Evolutionary conservation across 2,113 vertebrate species (phyloP).

Genomic region (Aptenodytes patagonicus): DNA sequence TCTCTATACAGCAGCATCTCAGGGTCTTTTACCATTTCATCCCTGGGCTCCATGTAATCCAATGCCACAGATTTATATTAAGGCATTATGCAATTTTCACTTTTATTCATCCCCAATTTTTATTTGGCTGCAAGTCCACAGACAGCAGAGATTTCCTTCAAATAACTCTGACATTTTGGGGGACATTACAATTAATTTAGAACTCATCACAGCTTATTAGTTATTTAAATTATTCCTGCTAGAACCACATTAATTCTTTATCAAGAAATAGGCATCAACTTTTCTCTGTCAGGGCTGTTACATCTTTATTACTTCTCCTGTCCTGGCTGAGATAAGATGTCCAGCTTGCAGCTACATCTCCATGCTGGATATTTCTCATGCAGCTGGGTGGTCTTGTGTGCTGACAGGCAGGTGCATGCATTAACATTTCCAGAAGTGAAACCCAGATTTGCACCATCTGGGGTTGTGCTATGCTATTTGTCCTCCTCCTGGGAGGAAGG

Average conservation of each 20-base stretch:
- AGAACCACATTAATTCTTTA: background rate
- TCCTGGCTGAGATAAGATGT: background rate
- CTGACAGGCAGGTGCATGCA: background rate
- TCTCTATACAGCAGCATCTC: background rate
- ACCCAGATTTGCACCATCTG: background rate
- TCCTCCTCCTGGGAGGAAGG: background rate
- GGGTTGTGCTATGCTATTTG: background rate
- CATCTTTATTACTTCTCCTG: background rate
- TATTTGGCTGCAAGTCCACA: background rate
- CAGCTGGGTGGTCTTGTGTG: background rate
- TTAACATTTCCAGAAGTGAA: background rate
- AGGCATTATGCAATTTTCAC: background rate
- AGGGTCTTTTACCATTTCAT: background rate
- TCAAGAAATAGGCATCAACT: too few relatives aligned
- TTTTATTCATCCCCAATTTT: background rate
- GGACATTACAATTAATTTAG: background rate
- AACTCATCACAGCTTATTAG: background rate
- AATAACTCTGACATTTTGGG: background rate
- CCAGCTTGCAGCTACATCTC: background rate
- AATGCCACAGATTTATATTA: background rate
- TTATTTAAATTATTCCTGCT: background rate
- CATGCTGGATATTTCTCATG: background rate
- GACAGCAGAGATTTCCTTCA: background rate
- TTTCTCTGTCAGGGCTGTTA: background rate
- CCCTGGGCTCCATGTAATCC: background rate